Evolutionary conservation across 2,888 invertebrate species (phyloP), one percentile per base, ranked within the genome.

Genomic region (Pyrrhia umbra): DNA sequence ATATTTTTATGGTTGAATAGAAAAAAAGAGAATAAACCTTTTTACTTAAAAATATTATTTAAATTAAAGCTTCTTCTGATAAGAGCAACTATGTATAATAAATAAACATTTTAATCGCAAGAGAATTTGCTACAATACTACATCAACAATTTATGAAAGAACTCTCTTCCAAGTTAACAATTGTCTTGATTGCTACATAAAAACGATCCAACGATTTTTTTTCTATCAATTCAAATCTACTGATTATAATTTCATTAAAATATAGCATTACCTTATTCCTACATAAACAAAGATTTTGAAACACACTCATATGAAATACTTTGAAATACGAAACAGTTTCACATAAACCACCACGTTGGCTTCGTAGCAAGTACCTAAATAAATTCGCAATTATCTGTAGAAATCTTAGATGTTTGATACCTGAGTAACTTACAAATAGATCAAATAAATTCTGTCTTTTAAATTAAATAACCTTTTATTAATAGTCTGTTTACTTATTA

Each of bases 391-490:
- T n/a, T n/a, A n/a, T 46, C n/a, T n/a, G 27, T 15, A 20, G 68
- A 50, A 59, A 55, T 40, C 39, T 67, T 50, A 73, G 43, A 66
- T 27, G 34, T 59, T 50, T 66, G 74, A 70, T 55, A 67, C 27
- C 27, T 15, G 40, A 51, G 18, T 45, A 6, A n/a, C 54, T 34
- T 67, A 23, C 50, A 67, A 60, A 70, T 70, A 74, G 50, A 74
- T 57, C 37, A 9, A 68, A 66, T 68, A 72, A 56, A 65, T 47
- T 30, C 18, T 45, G 74, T 58, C 46, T 67, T 45, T 47, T n/a
- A 60, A 74, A 68, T 68, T 39, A 23, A 72, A 72, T 65, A 56
- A 51, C 18, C 5, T 40, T 43, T 68, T 50, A 30, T 27, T 58
- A 72, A 58, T 30, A 27, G 43, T 15, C 10, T 13, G 15, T 34